Evolutionary conservation across 1,140 invertebrate genomes (phyloP).

Genomic region (Neotoxoptera formosana): DNA sequence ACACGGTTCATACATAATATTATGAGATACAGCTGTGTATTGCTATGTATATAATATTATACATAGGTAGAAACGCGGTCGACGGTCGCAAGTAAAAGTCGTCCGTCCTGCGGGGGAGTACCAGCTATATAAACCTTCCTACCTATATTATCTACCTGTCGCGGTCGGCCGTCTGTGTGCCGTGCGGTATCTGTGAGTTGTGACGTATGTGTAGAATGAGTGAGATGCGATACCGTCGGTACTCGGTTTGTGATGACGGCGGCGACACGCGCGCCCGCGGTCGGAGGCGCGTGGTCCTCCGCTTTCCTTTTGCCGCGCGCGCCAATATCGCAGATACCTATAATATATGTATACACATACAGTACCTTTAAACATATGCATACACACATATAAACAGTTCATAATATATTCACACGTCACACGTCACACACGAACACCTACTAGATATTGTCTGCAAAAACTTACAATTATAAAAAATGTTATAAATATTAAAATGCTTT

Average conservation of each 20-base stretch:
- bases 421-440: neutral
- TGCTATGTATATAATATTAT: neutral
- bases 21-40: too few relatives aligned
- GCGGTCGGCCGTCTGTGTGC: too few relatives aligned
- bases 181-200: neutral
- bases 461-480: neutral
- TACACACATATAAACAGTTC: neutral
- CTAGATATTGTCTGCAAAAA: neutral
- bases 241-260: neutral
- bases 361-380: neutral
- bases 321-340: neutral
- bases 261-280: neutral
- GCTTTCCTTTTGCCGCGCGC: neutral
- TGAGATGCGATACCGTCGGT: neutral
- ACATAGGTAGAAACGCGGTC: neutral
- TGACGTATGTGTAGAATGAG: neutral
- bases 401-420: neutral
- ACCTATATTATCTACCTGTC: neutral
- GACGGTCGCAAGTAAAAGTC: slow-evolving; percentile 17
- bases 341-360: neutral
- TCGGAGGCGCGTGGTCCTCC: neutral
- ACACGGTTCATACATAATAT: too few relatives aligned
- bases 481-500: neutral
- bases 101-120: slow-evolving; percentile 27
- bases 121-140: neutral